Base-by-base conservation (phyloP, 1,140 invertebrate species). In the Aphis craccivora region DNA sequence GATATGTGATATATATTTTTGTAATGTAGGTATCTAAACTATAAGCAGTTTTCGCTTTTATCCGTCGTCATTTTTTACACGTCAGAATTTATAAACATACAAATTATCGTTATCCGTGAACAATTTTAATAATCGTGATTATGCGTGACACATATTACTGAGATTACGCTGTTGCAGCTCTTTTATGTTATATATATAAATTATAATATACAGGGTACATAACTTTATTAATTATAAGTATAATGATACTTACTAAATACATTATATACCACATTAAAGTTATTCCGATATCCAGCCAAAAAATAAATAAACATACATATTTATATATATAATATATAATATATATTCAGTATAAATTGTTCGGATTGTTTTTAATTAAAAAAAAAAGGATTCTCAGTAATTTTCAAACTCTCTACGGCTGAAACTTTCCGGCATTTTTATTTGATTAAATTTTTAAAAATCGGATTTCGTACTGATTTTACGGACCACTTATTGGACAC, bases 361-460 rank as follows among this genome's bases (percentile, higher is more conserved):
- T 76, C 14, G n/a, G 60, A n/a, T 76, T n/a, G 60, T 76, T 76
- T 76, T 76, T 76, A 76, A 76, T 76, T 76, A 76, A 76, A 76
- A n/a, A 76, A n/a, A 67, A 76, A 76, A 76, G 60, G 60, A 76
- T 76, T 76, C 60, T 76, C 60, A 76, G 60, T 76, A 76, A 76
- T 76, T 76, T 76, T 76, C 14, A n/a, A 76, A 76, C 60, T 76
- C 30, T 76, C 60, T 14, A n/a, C 14, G 14, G 60, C 30, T 76
- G 18, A 76, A 76, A 76, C 60, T 76, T 76, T 76, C 60, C 30
- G n/a, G 60, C 30, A 76, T 76, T 76, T 76, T 76, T 76, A 76
- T 76, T 76, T 76, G 60, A 76, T 76, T 76, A 76, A 76, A 76
- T 76, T 35, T 76, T 76, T 76, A 76, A 76, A 76, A 76, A 76